phyloP scores from a whole-genome alignment of 2,113 vertebrate genomes.

The Conger conger region DNA sequence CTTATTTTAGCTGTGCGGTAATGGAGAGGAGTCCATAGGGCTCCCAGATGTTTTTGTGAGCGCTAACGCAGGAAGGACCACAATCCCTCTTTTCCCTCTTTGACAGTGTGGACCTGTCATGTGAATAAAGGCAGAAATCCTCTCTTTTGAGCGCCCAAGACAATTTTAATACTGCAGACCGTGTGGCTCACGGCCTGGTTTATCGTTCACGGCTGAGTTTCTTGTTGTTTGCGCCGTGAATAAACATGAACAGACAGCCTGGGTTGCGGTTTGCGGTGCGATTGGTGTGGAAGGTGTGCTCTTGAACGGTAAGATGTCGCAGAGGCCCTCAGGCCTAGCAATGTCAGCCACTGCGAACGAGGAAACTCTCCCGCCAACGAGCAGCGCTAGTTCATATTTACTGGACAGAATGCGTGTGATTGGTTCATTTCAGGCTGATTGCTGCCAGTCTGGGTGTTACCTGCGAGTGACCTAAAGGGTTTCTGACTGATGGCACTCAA shows the following conservation, averaged over 20 bases:
- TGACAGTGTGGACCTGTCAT: not conserved
- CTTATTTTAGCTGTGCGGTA: not conserved
- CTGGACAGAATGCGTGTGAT: not conserved
- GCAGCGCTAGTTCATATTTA: not conserved
- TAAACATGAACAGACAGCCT: not conserved
- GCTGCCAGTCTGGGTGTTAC: not conserved
- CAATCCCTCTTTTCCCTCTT: not conserved
- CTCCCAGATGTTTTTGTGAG: not conserved
- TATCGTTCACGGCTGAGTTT: not conserved
- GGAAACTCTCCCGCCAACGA: not conserved
- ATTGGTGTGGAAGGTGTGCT: not conserved
- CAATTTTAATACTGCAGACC: not conserved
- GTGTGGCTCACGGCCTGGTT: not conserved
- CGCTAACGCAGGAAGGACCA: not conserved
- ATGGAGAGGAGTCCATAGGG: not conserved
- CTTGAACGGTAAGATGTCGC: not conserved
- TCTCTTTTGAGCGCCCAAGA: not conserved
- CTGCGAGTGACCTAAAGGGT: not conserved
- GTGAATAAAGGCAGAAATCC: not conserved
- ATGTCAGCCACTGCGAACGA: not conserved
- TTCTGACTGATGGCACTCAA: not conserved
- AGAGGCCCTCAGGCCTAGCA: not conserved
- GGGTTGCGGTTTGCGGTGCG: not conserved
- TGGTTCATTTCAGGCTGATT: not conserved
- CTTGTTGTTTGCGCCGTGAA: not conserved